These are phyloP conservation scores for Calosoma granatense DNA, from an alignment of 1,140 invertebrate species.

Conservation along the genomic window DNA sequence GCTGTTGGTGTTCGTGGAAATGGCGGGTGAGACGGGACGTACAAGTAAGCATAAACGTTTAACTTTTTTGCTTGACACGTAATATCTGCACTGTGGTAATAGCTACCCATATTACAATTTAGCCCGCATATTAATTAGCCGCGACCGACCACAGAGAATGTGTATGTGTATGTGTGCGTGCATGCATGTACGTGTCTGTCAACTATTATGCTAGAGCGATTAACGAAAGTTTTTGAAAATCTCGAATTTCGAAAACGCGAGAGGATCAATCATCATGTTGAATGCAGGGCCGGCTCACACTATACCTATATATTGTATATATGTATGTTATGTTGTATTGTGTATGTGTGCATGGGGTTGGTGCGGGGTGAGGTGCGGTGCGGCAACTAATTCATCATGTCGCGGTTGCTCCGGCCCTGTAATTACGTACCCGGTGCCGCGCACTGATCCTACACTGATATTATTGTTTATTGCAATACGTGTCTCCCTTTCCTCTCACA, in stretches of 20 bases:
- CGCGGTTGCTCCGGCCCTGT: constrained; percentile 17
- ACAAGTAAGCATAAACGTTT: no score
- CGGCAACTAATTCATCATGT: constrained; percentile 21
- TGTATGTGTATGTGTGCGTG: background rate
- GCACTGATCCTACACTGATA: constrained; percentile 5
- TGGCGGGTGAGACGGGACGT: no score
- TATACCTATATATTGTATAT: no score
- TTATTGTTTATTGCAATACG: constrained; percentile 9
- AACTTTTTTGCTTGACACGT: background rate
- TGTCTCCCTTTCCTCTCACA: background rate
- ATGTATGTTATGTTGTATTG: no score
- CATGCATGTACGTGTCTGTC: no score
- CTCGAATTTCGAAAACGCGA: constrained; percentile 2
- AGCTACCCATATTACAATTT: background rate
- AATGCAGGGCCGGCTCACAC: background rate
- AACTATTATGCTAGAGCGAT: background rate
- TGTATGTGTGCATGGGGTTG: background rate
- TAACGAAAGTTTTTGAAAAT: constrained; percentile 3
- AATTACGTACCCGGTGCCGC: constrained; percentile 14
- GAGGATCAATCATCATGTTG: background rate
- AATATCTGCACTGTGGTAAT: background rate
- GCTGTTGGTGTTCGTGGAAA: no score
- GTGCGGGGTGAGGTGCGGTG: background rate
- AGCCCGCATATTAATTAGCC: background rate
- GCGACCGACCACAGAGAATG: background rate